Evolutionary conservation across 2,113 vertebrate species (phyloP), one percentile per base, ranked within the genome.

Genomic region (Ursus arctos): DNA sequence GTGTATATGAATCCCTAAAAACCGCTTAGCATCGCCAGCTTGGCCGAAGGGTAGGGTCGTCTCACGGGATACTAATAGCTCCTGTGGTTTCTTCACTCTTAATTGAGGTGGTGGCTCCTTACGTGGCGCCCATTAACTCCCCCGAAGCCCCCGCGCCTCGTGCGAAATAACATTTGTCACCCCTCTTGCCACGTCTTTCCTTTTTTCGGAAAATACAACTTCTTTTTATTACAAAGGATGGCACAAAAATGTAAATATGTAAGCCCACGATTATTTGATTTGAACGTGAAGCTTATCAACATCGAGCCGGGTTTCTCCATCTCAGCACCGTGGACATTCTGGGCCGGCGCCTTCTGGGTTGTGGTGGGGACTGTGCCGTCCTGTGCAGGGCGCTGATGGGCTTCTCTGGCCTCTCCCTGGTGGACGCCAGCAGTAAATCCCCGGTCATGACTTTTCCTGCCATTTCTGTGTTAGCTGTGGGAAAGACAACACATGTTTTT

Each of bases 1-100:
- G 6, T 67, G 7, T 61, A 1, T 14, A 4, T 81, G 92, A 24
- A 47, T 55, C 49, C 85, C 97, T 94, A n/a, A 93, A 97, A 96
- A 89, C 91, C 0, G 21, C 79, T 90, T 36, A 51, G 55, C 65
- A 6, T 79, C 88, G 51, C 65, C 69, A 33, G 0, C 67, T 26
- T 36, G 31, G 79, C 79, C 82, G 3, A 11, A 69, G 63, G 67
- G 4, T 31, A 1, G 16, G 87, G 14, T 21, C 5, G 55, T 51
- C 28, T 47, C 11, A 88, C 31, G 92, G 57, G 87, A 49, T 69
- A 11, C 53, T 14, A 24, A 22, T 2, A 28, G 87, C 59, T 76
- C 53, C 3, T 7, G 0, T 16, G 47, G 36, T 16, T 36, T 67
- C 14, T 76, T 90, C 61, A 22, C 13, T 43, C 28, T 93, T 82